Evolutionary conservation across 2,797 vertebrate species (phyloP).

Genomic region (Lepus oiostolus): DNA sequence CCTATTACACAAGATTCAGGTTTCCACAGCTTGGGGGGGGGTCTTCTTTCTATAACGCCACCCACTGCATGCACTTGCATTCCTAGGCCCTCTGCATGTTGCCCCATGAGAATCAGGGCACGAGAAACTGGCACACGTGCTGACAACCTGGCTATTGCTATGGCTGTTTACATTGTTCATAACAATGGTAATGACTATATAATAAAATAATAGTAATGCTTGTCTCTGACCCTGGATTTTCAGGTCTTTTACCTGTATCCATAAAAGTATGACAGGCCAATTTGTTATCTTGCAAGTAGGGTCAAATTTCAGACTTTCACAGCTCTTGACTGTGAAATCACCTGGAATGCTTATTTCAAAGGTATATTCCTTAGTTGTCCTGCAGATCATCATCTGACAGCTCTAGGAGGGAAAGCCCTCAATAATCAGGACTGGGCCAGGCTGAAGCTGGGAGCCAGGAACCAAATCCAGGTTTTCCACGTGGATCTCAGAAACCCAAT

Average conservation of each 20-base stretch:
- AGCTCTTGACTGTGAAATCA: conserved; percentile 40
- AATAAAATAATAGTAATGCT: not conserved
- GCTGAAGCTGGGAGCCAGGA: too few relatives aligned
- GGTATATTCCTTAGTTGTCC: not conserved
- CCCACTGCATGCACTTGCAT: not conserved
- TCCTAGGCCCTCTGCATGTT: not conserved
- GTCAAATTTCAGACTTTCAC: conserved; percentile 20
- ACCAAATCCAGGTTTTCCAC: too few relatives aligned
- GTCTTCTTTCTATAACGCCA: conserved; percentile 23
- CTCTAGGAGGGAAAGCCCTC: not conserved
- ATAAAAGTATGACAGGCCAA: not conserved
- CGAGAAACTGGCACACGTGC: conserved; percentile 9
- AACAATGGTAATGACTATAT: not conserved
- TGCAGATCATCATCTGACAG: conserved; percentile 28
- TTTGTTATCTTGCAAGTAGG: not conserved
- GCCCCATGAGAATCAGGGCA: not conserved
- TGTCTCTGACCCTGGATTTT: conserved; percentile 30
- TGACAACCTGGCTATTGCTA: not conserved
- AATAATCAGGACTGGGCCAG: too few relatives aligned
- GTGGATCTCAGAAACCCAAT: too few relatives aligned
- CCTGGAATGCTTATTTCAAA: conserved; percentile 6
- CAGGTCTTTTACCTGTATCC: not conserved
- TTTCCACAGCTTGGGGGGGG: not conserved
- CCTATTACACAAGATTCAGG: conserved; percentile 1
- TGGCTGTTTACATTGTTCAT: not conserved